phyloP scores from a whole-genome alignment of 64 coral and sea anemone genomes.

The Porites lutea region DNA sequence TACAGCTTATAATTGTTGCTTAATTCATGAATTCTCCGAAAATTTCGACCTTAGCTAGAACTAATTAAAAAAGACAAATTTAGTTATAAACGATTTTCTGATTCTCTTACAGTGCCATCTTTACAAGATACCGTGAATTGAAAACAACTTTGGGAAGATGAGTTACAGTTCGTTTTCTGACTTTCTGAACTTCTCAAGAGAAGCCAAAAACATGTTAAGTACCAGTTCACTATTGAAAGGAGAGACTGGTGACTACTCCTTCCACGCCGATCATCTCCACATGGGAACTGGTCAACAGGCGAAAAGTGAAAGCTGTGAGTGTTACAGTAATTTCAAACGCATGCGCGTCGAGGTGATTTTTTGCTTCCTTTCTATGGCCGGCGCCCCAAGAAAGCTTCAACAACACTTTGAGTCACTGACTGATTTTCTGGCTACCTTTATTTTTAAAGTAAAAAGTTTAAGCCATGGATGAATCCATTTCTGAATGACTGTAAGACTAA shows the following conservation, averaged over 20 bases:
- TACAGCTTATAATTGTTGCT: not conserved
- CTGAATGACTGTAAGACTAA: no score
- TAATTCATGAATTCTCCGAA: no score
- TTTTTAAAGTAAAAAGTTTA: no score
- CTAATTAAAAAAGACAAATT: not conserved
- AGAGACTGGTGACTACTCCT: not conserved
- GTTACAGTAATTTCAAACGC: no score
- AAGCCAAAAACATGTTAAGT: not conserved
- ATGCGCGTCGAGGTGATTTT: no score
- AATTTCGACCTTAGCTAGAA: no score
- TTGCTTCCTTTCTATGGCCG: no score
- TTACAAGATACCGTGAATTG: not conserved
- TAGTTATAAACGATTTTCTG: not conserved
- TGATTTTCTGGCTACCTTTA: no score
- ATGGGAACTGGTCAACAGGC: not conserved
- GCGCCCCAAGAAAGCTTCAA: no score
- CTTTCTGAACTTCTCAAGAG: slow-evolving; percentile 3
- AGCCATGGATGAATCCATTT: no score
- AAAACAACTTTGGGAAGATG: not conserved
- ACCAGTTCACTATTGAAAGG: not conserved
- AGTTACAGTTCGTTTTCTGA: not conserved
- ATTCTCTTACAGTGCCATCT: not conserved
- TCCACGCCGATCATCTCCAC: not conserved
- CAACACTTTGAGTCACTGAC: no score
- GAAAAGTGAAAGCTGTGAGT: not conserved